phyloP scores from a whole-genome alignment of 2,797 vertebrate genomes.

The Chromobotia macracanthus region DNA sequence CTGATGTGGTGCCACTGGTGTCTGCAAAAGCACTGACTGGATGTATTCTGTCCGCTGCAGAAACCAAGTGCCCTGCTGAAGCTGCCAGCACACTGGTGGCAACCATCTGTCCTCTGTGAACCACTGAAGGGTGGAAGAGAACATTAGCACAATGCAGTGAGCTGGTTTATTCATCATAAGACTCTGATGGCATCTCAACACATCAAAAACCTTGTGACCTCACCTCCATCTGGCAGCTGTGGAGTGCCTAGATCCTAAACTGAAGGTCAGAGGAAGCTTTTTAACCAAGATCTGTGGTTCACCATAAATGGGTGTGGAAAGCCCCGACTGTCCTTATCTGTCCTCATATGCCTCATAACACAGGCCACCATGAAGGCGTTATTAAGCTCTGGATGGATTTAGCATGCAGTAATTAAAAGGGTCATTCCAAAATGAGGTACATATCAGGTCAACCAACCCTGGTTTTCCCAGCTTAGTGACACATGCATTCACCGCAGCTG shows the following conservation, averaged over 20 bases:
- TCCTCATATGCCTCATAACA: neutral
- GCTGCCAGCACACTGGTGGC: slow-evolving; percentile 42
- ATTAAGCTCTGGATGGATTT: slow-evolving; percentile 14
- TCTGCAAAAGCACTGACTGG: slow-evolving; percentile 29
- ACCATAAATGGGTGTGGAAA: neutral
- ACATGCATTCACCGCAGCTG: slow-evolving; percentile 1
- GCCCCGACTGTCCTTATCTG: neutral
- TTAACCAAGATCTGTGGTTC: neutral
- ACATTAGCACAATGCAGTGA: slow-evolving; percentile 3
- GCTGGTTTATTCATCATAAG: neutral
- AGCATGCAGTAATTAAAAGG: slow-evolving; percentile 18
- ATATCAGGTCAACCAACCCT: neutral
- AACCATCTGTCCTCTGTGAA: slow-evolving; percentile 54
- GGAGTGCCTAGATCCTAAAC: neutral
- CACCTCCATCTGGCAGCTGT: neutral
- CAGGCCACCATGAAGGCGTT: neutral
- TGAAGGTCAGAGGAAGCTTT: slow-evolving; percentile 8
- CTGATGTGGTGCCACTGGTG: slow-evolving; percentile 29
- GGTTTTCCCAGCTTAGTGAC: neutral
- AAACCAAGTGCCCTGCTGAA: slow-evolving; percentile 10
- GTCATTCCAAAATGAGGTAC: slow-evolving; percentile 3
- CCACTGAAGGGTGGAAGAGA: neutral
- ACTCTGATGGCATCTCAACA: neutral
- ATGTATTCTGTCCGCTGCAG: slow-evolving; percentile 35
- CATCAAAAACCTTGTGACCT: neutral